phyloP scores from a whole-genome alignment of 2,797 vertebrate genomes.

The Cyclura pinguis region DNA sequence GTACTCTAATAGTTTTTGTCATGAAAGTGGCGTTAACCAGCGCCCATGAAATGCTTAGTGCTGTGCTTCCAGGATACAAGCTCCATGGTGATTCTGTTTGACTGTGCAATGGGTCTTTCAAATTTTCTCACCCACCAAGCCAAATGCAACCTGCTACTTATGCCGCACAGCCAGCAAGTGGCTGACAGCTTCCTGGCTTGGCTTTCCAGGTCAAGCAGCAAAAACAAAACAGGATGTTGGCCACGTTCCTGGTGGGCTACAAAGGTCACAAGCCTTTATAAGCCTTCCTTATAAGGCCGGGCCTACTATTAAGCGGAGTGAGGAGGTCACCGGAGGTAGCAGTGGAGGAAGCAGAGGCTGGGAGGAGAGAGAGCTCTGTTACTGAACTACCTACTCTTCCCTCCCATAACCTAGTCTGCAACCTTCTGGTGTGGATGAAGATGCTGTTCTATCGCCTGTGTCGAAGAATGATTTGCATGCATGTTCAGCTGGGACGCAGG shows the following conservation, averaged over 20 bases:
- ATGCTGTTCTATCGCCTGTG: background rate
- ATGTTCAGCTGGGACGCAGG: background rate
- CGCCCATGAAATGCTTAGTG: background rate
- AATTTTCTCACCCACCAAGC: no score
- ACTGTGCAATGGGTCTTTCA: no score
- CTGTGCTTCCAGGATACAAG: background rate
- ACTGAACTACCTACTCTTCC: no score
- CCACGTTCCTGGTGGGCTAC: background rate
- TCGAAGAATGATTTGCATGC: background rate
- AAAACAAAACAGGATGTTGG: no score
- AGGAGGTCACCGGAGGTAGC: background rate
- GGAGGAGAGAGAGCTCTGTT: background rate
- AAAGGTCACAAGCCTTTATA: background rate
- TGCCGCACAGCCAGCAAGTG: background rate
- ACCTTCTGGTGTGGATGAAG: background rate
- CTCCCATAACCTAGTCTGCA: background rate
- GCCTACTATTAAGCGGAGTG: background rate
- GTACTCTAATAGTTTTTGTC: background rate
- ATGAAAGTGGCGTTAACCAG: no score
- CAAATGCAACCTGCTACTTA: no score
- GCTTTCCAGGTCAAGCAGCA: no score
- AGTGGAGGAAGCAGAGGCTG: background rate
- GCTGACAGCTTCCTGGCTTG: no score
- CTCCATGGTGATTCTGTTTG: no score
- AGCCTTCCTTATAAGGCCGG: background rate